Evolutionary conservation across 2,797 vertebrate species (phyloP).

Genomic region (Telmatherina bonti): DNA sequence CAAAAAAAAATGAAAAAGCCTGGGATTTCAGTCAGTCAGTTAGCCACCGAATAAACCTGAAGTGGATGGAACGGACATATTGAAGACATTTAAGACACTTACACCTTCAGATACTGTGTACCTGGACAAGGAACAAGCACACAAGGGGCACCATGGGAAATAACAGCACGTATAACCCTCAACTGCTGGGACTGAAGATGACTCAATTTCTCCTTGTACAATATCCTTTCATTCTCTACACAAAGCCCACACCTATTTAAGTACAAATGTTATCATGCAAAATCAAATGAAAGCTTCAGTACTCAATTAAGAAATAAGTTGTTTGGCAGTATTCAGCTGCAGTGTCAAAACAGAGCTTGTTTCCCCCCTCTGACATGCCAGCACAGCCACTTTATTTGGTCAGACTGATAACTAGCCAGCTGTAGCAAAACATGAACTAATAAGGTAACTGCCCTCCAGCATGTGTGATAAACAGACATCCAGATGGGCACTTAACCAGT

Average conservation of each 20-base stretch:
- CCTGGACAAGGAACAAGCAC: conserved; percentile 35
- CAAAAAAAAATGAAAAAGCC: conserved; percentile 41
- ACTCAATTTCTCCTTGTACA: background rate
- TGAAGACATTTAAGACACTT: conserved; percentile 44
- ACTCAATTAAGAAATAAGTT: conserved; percentile 63
- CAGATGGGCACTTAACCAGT: conserved; percentile 8
- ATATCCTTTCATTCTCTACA: conserved; percentile 36
- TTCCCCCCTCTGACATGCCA: conserved; percentile 20
- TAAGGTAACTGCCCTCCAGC: conserved; percentile 7
- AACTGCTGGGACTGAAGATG: background rate
- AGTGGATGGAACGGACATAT: conserved; percentile 30
- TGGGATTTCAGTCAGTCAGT: conserved; percentile 35
- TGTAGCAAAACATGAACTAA: conserved; percentile 6
- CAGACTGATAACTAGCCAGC: conserved; percentile 16
- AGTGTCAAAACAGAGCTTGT: conserved; percentile 66
- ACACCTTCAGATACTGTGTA: conserved; percentile 37
- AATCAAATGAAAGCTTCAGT: conserved; percentile 65
- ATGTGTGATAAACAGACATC: conserved; percentile 23
- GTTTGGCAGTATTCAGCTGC: conserved; percentile 56
- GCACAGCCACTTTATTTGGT: conserved; percentile 19
- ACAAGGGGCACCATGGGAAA: background rate
- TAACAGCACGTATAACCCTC: background rate
- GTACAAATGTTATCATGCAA: conserved; percentile 44
- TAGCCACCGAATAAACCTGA: conserved; percentile 29
- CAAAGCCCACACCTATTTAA: conserved; percentile 9